Base-by-base conservation (phyloP, 2,888 invertebrate species). In the Athrips mouffetella region DNA sequence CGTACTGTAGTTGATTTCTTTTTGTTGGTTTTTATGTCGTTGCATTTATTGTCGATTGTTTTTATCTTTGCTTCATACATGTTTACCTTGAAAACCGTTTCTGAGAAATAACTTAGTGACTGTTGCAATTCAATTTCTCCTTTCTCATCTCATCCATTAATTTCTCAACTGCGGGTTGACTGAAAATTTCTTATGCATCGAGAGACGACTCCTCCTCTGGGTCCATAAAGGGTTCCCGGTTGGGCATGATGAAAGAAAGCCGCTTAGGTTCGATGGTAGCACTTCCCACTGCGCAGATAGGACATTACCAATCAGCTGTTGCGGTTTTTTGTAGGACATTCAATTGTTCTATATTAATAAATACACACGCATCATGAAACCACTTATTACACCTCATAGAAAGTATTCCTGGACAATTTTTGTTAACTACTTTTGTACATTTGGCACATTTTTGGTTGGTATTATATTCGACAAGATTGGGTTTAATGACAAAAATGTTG, bases 21-120 rank as follows among this genome's bases (percentile, higher is more conserved):
- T 50, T 10, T 46, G 47, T 29, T 37, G 48, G 18, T 52, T 7
- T 20, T 35, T 5, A 51, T 10, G 27, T 25, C 27, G 27, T 5
- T 25, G 8, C 5, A 25, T 2, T 53, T 35, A 11, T 51, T 49
- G 49, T 55, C 55, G n/a, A 50, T 7, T 13, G 23, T 44, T 41
- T 51, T 51, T 4, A 53, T 45, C 7, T 35, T 50, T 6, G 15
- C 33, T 15, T 53, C 51, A 11, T 55, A 51, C 8, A 44, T 42
- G 10, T 41, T 47, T 8, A 50, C 41, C 8, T 13, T 44, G 2
- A n/a, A n/a, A n/a, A n/a, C n/a, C n/a, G n/a, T n/a, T n/a, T n/a
- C n/a, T n/a, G n/a, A n/a, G n/a, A n/a, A n/a, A n/a, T n/a, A n/a
- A n/a, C n/a, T n/a, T n/a, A n/a, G n/a, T n/a, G n/a, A n/a, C n/a